Evolutionary conservation across 2,797 vertebrate species (phyloP).

Genomic region (Sebastes diaconus): DNA sequence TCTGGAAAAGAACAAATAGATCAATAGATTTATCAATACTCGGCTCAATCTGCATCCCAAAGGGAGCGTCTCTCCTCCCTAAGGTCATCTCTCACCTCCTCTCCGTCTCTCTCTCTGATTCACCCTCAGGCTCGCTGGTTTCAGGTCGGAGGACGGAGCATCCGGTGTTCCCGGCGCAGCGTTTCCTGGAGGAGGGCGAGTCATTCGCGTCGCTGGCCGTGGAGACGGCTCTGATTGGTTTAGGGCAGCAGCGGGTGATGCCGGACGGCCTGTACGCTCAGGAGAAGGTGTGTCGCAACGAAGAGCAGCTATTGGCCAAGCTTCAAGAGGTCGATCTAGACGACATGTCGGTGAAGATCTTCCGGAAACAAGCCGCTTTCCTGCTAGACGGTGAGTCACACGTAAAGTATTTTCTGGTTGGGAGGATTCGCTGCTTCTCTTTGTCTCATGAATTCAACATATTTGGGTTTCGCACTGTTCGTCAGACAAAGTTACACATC

Average conservation of each 20-base stretch:
- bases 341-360: conserved; percentile 91
- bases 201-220: conserved; percentile 90
- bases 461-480: no score
- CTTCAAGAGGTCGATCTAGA: conserved; percentile 92
- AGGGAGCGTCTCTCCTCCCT: conserved; percentile 25
- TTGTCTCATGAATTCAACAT: background rate
- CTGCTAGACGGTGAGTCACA: conserved; percentile 90
- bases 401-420: background rate
- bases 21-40: conserved; percentile 69
- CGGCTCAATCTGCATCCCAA: background rate
- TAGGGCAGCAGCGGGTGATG: conserved; percentile 95
- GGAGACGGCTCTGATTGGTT: conserved; percentile 91
- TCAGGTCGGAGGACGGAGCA: conserved; percentile 84
- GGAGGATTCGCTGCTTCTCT: background rate
- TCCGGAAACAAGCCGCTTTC: conserved; percentile 93
- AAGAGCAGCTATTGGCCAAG: conserved; percentile 93
- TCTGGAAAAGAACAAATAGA: conserved; percentile 53
- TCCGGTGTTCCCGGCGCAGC: conserved; percentile 83
- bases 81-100: conserved; percentile 6
- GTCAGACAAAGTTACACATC: no score
- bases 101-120: background rate
- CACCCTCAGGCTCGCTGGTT: conserved; percentile 67
- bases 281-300: conserved; percentile 95
- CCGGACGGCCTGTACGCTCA: conserved; percentile 95
- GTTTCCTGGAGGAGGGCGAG: conserved; percentile 91